Evolutionary conservation across 2,113 vertebrate species (phyloP).

Genomic region (Psettodes erumei): DNA sequence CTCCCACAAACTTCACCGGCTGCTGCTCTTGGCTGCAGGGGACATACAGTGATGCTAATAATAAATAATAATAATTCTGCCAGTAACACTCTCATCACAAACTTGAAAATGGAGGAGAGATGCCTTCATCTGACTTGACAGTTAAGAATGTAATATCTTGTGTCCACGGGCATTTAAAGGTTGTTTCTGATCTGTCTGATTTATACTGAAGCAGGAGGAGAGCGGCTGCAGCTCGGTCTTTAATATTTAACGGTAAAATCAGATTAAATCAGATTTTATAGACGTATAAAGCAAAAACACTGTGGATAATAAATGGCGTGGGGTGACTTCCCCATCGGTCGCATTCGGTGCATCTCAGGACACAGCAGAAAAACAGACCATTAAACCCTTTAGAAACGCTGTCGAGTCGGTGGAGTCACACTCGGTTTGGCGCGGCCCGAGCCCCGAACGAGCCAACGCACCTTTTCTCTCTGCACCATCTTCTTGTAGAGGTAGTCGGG

Average conservation of each 20-base stretch:
- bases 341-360: no score
- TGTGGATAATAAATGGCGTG: neutral
- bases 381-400: slow-evolving; percentile 45
- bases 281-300: no score
- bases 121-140: neutral
- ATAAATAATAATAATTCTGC: neutral
- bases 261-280: no score
- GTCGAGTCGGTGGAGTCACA: slow-evolving; percentile 31
- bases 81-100: neutral
- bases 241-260: no score
- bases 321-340: neutral
- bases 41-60: no score
- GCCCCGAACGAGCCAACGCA: slow-evolving; percentile 69
- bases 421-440: no score
- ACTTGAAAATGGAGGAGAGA: neutral
- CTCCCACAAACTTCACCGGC: neutral
- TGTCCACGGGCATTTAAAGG: neutral
- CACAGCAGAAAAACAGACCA: slow-evolving; percentile 48
- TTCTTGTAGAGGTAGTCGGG: slow-evolving; percentile 97
- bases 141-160: neutral
- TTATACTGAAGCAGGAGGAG: neutral
- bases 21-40: neutral
- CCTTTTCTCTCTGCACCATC: slow-evolving; percentile 97
- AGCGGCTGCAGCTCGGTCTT: neutral
- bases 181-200: neutral